Evolutionary conservation across 2,888 invertebrate species (phyloP).

Genomic region (Plagiodera versicolora): DNA sequence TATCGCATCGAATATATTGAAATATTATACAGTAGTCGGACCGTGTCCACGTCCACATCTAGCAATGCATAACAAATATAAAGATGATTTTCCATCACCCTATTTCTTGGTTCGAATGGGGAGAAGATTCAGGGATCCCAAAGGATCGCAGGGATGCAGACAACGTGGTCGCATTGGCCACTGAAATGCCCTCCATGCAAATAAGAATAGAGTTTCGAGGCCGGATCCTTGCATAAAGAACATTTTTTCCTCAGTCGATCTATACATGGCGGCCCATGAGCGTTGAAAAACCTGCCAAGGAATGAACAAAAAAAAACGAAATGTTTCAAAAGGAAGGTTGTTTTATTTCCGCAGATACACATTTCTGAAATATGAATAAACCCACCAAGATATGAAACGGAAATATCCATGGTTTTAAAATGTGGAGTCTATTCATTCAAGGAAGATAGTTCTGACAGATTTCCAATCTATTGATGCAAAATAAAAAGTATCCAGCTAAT

Average conservation of each 20-base stretch:
- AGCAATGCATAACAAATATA: conserved; percentile 56
- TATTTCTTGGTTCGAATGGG: conserved; percentile 46
- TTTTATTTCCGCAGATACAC: too few species aligned
- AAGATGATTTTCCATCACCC: conserved; percentile 52
- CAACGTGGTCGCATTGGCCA: conserved; percentile 30
- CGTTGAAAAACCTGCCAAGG: too few species aligned
- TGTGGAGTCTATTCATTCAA: too few species aligned
- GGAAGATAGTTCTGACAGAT: too few species aligned
- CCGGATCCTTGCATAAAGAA: conserved; percentile 31
- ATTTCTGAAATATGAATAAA: too few species aligned
- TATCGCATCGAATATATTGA: conserved; percentile 50
- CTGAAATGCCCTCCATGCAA: conserved; percentile 44
- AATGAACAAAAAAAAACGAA: too few species aligned
- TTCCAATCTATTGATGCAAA: too few species aligned
- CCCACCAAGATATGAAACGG: too few species aligned
- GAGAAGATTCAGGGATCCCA: conserved; percentile 38
- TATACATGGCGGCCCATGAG: too few species aligned
- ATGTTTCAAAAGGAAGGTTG: too few species aligned
- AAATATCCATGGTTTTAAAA: too few species aligned
- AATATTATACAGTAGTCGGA: conserved; percentile 52
- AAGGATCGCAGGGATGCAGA: conserved; percentile 8
- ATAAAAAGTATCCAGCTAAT: too few species aligned
- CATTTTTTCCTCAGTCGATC: conserved; percentile 25
- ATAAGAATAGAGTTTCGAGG: conserved; percentile 45
- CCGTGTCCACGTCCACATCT: conserved; percentile 54